Evolutionary conservation across 2,888 invertebrate species (phyloP), one percentile per base, ranked within the genome.

Genomic region (Lamellibrachia columna): DNA sequence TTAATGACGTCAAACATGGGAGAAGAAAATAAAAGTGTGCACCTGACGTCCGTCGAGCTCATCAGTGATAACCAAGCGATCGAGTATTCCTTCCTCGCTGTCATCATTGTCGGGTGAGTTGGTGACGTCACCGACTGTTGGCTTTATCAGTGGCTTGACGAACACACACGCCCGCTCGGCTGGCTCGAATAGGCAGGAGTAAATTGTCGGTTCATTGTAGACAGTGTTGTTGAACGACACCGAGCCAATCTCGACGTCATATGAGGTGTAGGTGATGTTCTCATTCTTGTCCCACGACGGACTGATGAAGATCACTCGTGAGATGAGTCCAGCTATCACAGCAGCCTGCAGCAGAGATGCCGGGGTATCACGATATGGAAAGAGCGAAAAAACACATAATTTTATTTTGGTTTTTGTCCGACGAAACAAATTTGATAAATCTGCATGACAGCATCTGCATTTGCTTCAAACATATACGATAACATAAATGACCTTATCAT

Each of bases 251-350:
- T 75, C 75, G 75, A 75, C 15, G 6, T 22, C 75, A 22, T 3
- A 6, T n/a, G 15, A 22, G 15, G 75, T 22, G 75, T 22, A 75
- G 3, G 28, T 7, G 28, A 52, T 15, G 28, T 9, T 75, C 53
- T 58, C 28, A 15, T 53, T 53, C 90, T 75, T 90, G n/a, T 93
- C 92, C 93, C 93, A 93, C 11, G 93, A 93, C 2, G 93, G 93
- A 53, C 55, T 93, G 55, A 93, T 90, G 92, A 93, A 93, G 90
- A 93, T 90, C 40, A 93, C 52, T 52, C 75, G 58, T 2, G 91
- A 90, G 15, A 93, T 52, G 53, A 93, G 52, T 3, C 92, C 93
- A 28, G 92, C 90, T 60, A 93, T 92, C n/a, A 92, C 92, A 8
- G 93, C 93, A 22, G 53, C 92, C 93, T 93, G 92, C 75, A 75